phyloP scores from a whole-genome alignment of 2,113 vertebrate species.

The Trichomycterus rosablanca region DNA sequence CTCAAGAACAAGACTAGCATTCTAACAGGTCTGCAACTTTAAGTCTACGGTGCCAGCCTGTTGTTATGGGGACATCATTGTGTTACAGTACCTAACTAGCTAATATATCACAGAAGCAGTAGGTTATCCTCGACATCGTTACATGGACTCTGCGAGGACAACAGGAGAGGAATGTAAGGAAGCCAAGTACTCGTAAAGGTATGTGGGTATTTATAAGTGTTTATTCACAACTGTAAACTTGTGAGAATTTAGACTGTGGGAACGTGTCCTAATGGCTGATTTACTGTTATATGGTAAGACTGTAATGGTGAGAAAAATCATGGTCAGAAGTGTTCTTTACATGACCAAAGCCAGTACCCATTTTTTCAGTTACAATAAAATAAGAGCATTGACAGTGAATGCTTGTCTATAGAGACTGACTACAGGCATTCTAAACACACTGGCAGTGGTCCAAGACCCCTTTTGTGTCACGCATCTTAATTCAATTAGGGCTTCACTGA shows the following conservation, averaged over 20 bases:
- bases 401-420: conserved; percentile 42
- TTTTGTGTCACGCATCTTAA: conserved; percentile 44
- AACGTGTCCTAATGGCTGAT: conserved; percentile 17
- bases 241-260: conserved; percentile 21
- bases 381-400: conserved; percentile 32
- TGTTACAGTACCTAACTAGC: conserved; percentile 22
- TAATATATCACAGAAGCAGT: conserved; percentile 33
- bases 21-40: conserved; percentile 46
- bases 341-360: conserved; percentile 28
- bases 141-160: background rate
- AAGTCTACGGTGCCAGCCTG: conserved; percentile 40
- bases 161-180: conserved; percentile 19
- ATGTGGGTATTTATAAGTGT: conserved; percentile 17
- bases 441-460: conserved; percentile 33
- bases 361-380: conserved; percentile 35
- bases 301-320: conserved; percentile 11
- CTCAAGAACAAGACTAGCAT: conserved; percentile 28
- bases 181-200: background rate
- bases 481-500: conserved; percentile 45
- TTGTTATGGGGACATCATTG: conserved; percentile 53
- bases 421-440: conserved; percentile 39
- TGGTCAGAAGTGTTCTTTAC: conserved; percentile 3
- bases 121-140: conserved; percentile 16
- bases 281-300: conserved; percentile 6
- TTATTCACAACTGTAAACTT: conserved; percentile 20